Percentiles rank a stretch among this genome's conserved stretches.
Evolutionary conservation across 2,113 vertebrate species (phyloP).

Genomic region (Pseudorectes ferrugineus): DNA sequence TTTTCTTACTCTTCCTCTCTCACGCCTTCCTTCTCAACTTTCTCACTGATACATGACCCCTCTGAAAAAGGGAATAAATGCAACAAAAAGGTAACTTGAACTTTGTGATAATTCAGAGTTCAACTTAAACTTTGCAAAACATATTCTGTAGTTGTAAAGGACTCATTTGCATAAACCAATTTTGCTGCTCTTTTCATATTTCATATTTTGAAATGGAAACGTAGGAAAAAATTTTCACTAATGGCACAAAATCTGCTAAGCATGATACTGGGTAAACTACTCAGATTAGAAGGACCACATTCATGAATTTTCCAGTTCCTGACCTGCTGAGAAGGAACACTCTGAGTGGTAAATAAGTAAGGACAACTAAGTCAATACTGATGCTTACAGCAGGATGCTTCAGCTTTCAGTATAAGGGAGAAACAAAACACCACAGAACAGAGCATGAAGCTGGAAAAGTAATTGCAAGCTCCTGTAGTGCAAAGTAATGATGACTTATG

Average conservation of each 20-base stretch:
- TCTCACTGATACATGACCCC: not conserved
- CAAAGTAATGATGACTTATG: not conserved
- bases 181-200: not conserved
- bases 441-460: not conserved
- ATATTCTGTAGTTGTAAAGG: not conserved
- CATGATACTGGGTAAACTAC: not conserved
- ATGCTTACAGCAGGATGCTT: not conserved
- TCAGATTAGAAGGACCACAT: not conserved
- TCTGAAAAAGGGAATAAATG: not conserved
- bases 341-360: not conserved
- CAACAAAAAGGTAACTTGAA: not conserved
- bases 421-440: not conserved
- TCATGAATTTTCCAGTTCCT: not conserved
- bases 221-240: not conserved
- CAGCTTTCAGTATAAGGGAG: not conserved
- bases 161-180: not conserved
- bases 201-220: not conserved
- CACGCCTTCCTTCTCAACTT: not conserved
- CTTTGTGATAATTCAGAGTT: not conserved
- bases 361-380: not conserved
- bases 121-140: not conserved
- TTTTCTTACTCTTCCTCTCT: not conserved
- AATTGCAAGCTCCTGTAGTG: not conserved
- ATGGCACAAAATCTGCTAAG: not conserved
- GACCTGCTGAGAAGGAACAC: not conserved